Percentiles rank a stretch among this genome's conserved stretches.
Evolutionary conservation across 2,113 vertebrate species (phyloP).

Genomic region (Myrmophylax atrothorax): DNA sequence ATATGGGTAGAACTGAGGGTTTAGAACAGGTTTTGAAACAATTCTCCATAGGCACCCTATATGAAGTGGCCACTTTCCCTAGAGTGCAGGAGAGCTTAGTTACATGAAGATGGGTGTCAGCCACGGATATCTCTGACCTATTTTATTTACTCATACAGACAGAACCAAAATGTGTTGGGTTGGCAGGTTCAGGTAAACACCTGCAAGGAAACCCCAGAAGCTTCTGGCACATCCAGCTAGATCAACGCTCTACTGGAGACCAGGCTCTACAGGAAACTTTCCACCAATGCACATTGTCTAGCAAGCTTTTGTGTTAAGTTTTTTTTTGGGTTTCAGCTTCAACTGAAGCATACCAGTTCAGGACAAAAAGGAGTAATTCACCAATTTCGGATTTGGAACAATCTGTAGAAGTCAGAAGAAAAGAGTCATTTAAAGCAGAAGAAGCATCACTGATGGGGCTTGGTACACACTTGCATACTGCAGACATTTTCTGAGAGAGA

Average conservation of each 20-base stretch:
- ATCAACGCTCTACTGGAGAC: background rate
- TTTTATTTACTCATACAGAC: background rate
- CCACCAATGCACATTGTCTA: background rate
- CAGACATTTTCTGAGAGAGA: background rate
- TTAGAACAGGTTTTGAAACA: background rate
- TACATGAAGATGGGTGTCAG: background rate
- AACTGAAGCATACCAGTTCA: background rate
- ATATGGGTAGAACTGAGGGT: background rate
- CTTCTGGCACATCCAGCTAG: background rate
- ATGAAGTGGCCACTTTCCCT: background rate
- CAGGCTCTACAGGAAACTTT: background rate
- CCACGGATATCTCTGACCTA: background rate
- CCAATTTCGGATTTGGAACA: background rate
- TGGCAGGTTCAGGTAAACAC: background rate
- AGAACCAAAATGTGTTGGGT: accelerated
- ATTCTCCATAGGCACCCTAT: accelerated
- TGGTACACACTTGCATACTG: background rate
- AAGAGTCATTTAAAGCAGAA: background rate
- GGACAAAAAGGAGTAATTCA: background rate
- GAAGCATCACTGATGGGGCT: background rate
- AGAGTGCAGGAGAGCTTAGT: background rate
- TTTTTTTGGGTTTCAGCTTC: background rate
- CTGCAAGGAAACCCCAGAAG: background rate
- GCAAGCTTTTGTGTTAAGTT: background rate
- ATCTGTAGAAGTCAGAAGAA: background rate